phyloP scores from a whole-genome alignment of 2,113 vertebrate genomes.

The Scomber colias region DNA sequence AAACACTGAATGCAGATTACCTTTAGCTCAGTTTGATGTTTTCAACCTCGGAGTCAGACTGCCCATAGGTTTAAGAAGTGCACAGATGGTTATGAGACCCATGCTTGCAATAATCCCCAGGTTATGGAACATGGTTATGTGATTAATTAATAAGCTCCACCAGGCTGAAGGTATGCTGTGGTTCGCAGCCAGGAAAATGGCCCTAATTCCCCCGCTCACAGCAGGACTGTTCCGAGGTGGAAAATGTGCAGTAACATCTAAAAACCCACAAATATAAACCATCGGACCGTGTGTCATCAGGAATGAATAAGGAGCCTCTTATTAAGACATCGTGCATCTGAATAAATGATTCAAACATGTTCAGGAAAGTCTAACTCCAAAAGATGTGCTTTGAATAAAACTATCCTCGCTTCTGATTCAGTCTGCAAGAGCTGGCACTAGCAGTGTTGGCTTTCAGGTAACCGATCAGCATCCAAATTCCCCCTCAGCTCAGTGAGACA shows the following conservation, averaged over 20 bases:
- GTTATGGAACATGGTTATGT: slow-evolving; percentile 74
- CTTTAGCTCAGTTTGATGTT: slow-evolving; percentile 19
- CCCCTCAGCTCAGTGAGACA: slow-evolving; percentile 44
- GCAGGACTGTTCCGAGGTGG: slow-evolving; percentile 61
- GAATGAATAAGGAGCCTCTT: slow-evolving; percentile 53
- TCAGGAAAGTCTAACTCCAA: slow-evolving; percentile 42
- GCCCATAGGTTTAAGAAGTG: slow-evolving; percentile 47
- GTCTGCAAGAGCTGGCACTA: slow-evolving; percentile 29
- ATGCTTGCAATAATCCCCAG: slow-evolving; percentile 69
- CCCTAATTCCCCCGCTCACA: slow-evolving; percentile 51
- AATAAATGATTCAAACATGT: slow-evolving; percentile 67
- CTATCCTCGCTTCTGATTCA: slow-evolving; percentile 18
- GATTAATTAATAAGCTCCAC: slow-evolving; percentile 80
- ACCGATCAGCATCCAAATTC: slow-evolving; percentile 50
- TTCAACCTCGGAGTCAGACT: slow-evolving; percentile 22
- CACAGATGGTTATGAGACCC: slow-evolving; percentile 65
- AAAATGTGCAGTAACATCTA: slow-evolving; percentile 44
- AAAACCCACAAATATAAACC: slow-evolving; percentile 58
- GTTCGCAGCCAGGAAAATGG: slow-evolving; percentile 61
- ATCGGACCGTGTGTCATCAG: slow-evolving; percentile 44
- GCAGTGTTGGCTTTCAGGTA: slow-evolving; percentile 46
- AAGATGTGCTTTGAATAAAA: slow-evolving; percentile 58
- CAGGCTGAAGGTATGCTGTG: slow-evolving; percentile 67
- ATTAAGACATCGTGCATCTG: slow-evolving; percentile 61
- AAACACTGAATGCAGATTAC: not conserved